Percentiles rank a stretch among this genome's conserved stretches.
phyloP scores from a whole-genome alignment of 2,888 invertebrate genomes.

The Caenorhabditis sp. region DNA sequence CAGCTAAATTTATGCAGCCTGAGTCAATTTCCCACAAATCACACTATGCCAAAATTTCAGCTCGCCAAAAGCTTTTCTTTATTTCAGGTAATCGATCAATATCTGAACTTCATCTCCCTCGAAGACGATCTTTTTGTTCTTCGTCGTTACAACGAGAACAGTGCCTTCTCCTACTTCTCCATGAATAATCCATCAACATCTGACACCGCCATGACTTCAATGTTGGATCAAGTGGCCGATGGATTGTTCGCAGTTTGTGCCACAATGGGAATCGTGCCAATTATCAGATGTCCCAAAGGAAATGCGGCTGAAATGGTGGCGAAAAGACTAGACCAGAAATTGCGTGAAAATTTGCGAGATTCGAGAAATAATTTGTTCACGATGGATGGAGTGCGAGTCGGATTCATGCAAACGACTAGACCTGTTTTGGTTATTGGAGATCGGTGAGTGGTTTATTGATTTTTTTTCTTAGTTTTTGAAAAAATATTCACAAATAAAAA shows the following conservation, averaged over 20 bases:
- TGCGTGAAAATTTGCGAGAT: conserved; percentile 94
- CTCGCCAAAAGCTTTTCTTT: conserved; percentile 17
- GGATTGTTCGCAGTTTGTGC: conserved; percentile 97
- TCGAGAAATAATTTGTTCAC: conserved; percentile 92
- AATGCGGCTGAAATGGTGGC: conserved; percentile 99
- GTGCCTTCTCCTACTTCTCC: conserved; percentile 81
- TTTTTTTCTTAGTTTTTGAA: neutral
- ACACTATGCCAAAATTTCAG: too few relatives aligned
- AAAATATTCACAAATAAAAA: neutral
- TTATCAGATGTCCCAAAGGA: conserved; percentile 88
- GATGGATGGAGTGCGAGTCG: conserved; percentile 75
- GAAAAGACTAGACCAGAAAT: conserved; percentile 89
- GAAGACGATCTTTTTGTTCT: conserved; percentile 91
- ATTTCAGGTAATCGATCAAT: conserved; percentile 88
- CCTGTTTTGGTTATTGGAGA: conserved; percentile 53
- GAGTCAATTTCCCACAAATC: too few relatives aligned
- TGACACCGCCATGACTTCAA: conserved; percentile 91
- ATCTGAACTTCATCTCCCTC: conserved; percentile 94
- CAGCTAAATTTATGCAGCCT: too few relatives aligned
- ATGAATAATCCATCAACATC: conserved; percentile 66
- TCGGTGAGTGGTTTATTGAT: conserved; percentile 14
- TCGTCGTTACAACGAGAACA: conserved; percentile 87
- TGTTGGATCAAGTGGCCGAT: conserved; percentile 93
- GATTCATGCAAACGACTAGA: conserved; percentile 73
- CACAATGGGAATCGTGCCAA: conserved; percentile 89